A percentile compares a stretch with the other conserved stretches of the same genome.
Conservation (phyloP, 2,113 vertebrate genomes). For the Cavia aperea region DNA sequence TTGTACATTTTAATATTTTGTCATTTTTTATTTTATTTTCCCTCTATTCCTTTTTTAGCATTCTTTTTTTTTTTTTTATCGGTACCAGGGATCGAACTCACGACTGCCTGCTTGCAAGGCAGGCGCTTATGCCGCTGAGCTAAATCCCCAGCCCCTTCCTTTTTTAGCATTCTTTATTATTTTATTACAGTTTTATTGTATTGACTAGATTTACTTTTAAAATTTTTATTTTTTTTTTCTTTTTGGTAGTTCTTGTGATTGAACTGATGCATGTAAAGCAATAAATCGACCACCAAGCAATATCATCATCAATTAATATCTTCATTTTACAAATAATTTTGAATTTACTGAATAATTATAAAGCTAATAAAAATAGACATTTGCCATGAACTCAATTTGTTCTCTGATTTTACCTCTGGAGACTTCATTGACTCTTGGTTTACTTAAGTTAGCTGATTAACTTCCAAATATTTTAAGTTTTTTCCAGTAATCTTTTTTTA, state of each 20-base stretch:
- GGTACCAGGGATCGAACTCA: too few species aligned
- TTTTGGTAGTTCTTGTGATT: not conserved
- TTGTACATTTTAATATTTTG: not conserved
- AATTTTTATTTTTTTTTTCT: not conserved
- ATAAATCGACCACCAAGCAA: not conserved
- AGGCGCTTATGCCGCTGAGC: too few species aligned
- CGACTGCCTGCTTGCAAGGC: too few species aligned
- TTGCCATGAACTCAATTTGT: too few species aligned
- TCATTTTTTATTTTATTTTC: not conserved
- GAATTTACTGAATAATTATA: not conserved
- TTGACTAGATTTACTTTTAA: not conserved
- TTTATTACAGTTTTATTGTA: not conserved
- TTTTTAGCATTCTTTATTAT: not conserved
- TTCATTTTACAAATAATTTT: not conserved
- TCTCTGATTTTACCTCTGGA: too few species aligned
- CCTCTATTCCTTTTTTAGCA: not conserved
- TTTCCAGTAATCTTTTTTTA: too few species aligned
- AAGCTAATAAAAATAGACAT: not conserved
- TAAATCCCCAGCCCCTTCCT: too few species aligned
- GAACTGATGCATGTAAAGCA: not conserved
- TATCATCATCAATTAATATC: not conserved
- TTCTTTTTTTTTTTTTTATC: not conserved
- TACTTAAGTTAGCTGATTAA: too few species aligned
- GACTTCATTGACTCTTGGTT: too few species aligned
- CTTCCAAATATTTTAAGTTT: too few species aligned